Base-by-base conservation (phyloP, 23 tunicate species). In the Pegea sp. region DNA sequence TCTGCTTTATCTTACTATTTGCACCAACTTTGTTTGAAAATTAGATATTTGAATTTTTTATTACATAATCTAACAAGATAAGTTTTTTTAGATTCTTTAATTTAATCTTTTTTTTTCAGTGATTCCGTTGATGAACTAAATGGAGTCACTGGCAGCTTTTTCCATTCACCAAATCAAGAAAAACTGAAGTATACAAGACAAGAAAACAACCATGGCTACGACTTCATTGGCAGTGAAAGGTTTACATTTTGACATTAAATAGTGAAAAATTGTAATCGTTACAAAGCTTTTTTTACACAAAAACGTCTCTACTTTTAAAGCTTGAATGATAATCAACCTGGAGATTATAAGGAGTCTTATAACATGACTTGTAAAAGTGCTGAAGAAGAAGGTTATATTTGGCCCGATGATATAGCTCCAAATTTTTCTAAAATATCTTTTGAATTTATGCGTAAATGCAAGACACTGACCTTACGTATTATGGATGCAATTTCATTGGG, bases 331-430 rank as follows among this genome's bases (percentile, higher is more conserved):
- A 66, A 52, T 8, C 55, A 48, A 22, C 86, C 86, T 29, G 86
- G 86, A 13, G 86, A 75, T 34, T 75, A 51, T 52, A 75, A 75
- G 24, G 59, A 59, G 26, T 66, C 72, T 1, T 75, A 54, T 34
- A 66, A 75, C 61, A 66, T 75, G 18, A 20, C 72, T 6, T 44
- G 86, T 33, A 43, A 49, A 23, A 49, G 57, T 16, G 46, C 33
- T 31, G 30, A 21, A n/a, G 46, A 60, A 18, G 22, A 30, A 34
- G 34, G 42, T 33, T 28, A 33, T 22, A 33, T 24, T 0, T 75
- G 74, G 86, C 86, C 86, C 26, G 86, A 75, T 42, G 48, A 75
- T 5, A 26, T 64, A 1, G 73, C 66, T 25, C 86, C 86, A 25
- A 57, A 53, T n/a, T 75, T 75, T 4, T 60, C 72, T 0, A 48